phyloP scores from a whole-genome alignment of 2,113 vertebrate genomes.

The Cairina moschata region DNA sequence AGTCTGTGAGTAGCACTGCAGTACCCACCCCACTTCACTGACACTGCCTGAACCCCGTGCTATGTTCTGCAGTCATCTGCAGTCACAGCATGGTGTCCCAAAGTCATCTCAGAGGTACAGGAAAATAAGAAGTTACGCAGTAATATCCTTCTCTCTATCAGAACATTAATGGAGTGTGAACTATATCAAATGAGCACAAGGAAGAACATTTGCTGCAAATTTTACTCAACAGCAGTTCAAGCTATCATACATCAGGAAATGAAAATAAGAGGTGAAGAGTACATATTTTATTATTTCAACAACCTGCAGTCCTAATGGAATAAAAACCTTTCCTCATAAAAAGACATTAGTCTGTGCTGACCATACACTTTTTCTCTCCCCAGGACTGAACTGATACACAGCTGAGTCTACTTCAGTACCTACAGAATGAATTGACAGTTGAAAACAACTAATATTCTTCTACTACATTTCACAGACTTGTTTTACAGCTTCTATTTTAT shows the following conservation, averaged over 20 bases:
- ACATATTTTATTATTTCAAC: conserved; percentile 67
- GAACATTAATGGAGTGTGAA: conserved; percentile 66
- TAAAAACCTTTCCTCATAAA: conserved; percentile 43
- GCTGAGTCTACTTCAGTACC: conserved; percentile 7
- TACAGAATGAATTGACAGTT: conserved; percentile 38
- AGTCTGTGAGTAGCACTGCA: not conserved
- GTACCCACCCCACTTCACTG: not conserved
- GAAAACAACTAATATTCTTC: conserved; percentile 47
- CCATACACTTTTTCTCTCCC: not conserved
- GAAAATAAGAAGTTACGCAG: conserved; percentile 31
- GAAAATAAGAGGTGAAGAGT: conserved; percentile 65
- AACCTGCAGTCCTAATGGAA: conserved; percentile 42
- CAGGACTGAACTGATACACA: not conserved
- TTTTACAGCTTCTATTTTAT: conserved; percentile 53
- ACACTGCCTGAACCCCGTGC: not conserved
- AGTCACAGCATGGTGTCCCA: conserved; percentile 4
- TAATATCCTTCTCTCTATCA: conserved; percentile 55
- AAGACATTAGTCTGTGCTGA: conserved; percentile 32
- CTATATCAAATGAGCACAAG: conserved; percentile 61
- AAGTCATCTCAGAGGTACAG: conserved; percentile 47
- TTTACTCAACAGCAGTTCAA: conserved; percentile 69
- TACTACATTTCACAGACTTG: conserved; percentile 13
- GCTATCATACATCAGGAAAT: conserved; percentile 56
- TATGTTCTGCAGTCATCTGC: conserved; percentile 7
- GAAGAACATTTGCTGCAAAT: conserved; percentile 62